A percentile compares a stretch with the other conserved stretches of the same genome.
These are phyloP conservation scores for Tetrapedia diversipes DNA, from an alignment of 2,888 invertebrate genomes.

Conservation along the genomic window DNA sequence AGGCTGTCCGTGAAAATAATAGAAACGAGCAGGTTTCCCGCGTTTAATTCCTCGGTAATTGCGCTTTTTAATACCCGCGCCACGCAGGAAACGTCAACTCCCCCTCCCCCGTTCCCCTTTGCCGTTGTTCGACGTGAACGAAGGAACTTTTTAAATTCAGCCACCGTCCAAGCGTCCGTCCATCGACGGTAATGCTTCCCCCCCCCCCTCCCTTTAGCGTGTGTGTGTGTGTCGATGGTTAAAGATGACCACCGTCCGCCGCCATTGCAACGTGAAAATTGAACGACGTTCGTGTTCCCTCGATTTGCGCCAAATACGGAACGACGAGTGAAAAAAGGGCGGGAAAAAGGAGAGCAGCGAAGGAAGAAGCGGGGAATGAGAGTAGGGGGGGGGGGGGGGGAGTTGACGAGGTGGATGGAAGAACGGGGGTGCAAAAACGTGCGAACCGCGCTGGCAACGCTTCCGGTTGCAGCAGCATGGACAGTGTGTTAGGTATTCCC, in stretches of 20 bases:
- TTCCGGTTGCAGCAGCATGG: constrained; percentile 68
- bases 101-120: no score
- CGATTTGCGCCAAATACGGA: constrained; percentile 17
- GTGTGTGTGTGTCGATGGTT: constrained; percentile 68
- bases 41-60: constrained; percentile 34
- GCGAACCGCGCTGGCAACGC: constrained; percentile 55
- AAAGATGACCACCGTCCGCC: constrained; percentile 70
- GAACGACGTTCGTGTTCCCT: constrained; percentile 72
- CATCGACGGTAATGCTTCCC: constrained; percentile 9
- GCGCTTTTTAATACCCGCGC: constrained; percentile 7
- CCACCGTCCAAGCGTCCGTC: constrained; percentile 2
- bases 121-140: neutral
- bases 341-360: no score
- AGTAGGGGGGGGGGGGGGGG: neutral
- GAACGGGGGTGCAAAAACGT: constrained; percentile 15
- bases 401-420: constrained; percentile 31
- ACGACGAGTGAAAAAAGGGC: neutral
- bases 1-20: constrained; percentile 11
- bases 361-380: neutral
- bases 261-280: constrained; percentile 81
- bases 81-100: constrained; percentile 10
- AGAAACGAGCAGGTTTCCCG: constrained; percentile 4
- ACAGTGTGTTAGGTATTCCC: constrained; percentile 70
- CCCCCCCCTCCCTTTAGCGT: no score
- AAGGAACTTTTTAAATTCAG: constrained; percentile 13